Evolutionary conservation across 2,113 vertebrate species (phyloP).

Genomic region (Aptenodytes forsteri): DNA sequence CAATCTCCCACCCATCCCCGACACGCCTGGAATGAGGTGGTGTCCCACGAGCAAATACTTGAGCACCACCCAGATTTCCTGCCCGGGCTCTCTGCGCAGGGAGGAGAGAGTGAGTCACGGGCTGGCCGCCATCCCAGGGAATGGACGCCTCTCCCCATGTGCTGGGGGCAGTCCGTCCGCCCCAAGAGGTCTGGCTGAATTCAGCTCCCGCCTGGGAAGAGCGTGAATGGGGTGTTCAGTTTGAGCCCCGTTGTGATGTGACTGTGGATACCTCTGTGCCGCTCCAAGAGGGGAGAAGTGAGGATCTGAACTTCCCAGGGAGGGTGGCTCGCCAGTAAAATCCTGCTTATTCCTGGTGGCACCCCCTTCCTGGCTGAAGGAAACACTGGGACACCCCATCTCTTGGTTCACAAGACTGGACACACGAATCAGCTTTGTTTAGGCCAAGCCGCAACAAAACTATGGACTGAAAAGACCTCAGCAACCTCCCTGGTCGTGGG

Average conservation of each 20-base stretch:
- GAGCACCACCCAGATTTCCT: constrained; percentile 64
- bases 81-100: neutral
- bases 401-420: neutral
- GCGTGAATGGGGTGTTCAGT: rapidly evolving
- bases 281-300: neutral
- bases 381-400: neutral
- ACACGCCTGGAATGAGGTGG: constrained; percentile 69
- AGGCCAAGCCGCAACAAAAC: neutral
- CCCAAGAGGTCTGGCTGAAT: neutral
- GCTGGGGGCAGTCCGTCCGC: rapidly evolving
- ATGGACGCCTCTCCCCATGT: neutral
- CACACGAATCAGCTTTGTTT: neutral
- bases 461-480: neutral
- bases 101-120: constrained; percentile 51
- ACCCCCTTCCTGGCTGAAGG: neutral
- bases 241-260: neutral
- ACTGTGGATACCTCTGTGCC: neutral
- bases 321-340: neutral
- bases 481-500: rapidly evolving
- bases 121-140: neutral
- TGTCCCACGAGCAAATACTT: constrained; percentile 50
- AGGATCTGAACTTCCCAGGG: neutral
- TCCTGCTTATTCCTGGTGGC: neutral
- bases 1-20: constrained; percentile 28
- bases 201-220: neutral